These are phyloP conservation scores for Ranitomeya variabilis DNA, from an alignment of 2,113 vertebrate genomes.

Conservation along the genomic window DNA sequence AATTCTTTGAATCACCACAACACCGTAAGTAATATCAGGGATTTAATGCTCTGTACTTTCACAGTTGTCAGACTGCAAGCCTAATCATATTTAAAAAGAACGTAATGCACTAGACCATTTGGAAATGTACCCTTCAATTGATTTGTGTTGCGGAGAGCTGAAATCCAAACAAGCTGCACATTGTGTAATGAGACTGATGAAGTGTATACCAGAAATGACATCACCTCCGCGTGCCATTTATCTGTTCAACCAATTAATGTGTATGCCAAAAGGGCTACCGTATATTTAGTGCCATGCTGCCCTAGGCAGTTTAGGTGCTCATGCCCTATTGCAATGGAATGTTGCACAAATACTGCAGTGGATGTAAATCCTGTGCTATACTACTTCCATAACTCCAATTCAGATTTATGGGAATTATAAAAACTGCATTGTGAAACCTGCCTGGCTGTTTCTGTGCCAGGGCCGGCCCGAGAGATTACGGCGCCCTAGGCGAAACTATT, in stretches of 20 bases:
- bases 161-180: slow-evolving; percentile 18
- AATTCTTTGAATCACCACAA: slow-evolving; percentile 8
- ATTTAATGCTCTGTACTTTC: slow-evolving; percentile 31
- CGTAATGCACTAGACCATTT: slow-evolving; percentile 48
- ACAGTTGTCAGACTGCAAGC: slow-evolving; percentile 28
- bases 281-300: too few relatives aligned
- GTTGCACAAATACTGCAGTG: too few relatives aligned
- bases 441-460: too few relatives aligned
- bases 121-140: slow-evolving; percentile 20
- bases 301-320: too few relatives aligned
- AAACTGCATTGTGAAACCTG: too few relatives aligned
- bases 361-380: too few relatives aligned
- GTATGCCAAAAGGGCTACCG: neutral
- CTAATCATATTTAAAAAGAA: slow-evolving; percentile 52
- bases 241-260: slow-evolving; percentile 1
- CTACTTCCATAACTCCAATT: too few relatives aligned
- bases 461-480: too few relatives aligned
- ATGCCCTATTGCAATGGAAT: too few relatives aligned
- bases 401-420: too few relatives aligned
- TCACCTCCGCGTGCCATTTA: neutral
- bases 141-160: neutral
- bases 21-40: slow-evolving; percentile 34
- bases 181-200: slow-evolving; percentile 28
- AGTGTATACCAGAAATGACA: slow-evolving; percentile 5
- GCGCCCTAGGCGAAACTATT: too few relatives aligned